Evolutionary conservation across 2,888 invertebrate species (phyloP), one percentile per base, ranked within the genome.

Genomic region (Polietes domitor): DNA sequence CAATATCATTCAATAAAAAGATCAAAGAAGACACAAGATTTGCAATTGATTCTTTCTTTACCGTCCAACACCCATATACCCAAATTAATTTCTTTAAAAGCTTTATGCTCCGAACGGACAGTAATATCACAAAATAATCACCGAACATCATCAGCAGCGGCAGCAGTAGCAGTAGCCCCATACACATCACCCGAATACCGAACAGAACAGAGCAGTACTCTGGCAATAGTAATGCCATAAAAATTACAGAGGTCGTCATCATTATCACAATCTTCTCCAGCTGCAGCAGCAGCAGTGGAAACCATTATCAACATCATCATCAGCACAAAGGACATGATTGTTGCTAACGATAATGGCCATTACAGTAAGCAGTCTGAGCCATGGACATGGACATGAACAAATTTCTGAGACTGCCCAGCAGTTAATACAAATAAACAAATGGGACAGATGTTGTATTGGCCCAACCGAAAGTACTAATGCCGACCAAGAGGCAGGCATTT

Each of bases 71-170:
- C 10, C 10, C 37, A 37, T 37, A 37, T 1, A 47, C n/a, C 68
- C 58, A 58, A 82, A 78, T 53, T 78, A 70, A 82, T 82, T 74
- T 82, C 41, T 70, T 12, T 74, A 63, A 82, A 78, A 82, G 77
- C 74, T 5, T 43, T 70, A 15, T n/a, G 4, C 55, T 58, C 0
- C 19, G 26, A 72, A 58, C 55, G 47, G 37, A 68, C 43, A 77
- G 26, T 28, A 74, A 28, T 26, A 70, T 50, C 17, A 17, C 10
- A 65, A 26, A 26, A 47, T 19, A 41, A 80, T 61, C 37, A 53
- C n/a, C 15, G n/a, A n/a, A 15, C 32, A 32, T 32, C 32, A 32
- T 32, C 32, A 32, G 9, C 9, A 2, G 2, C n/a, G 15, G 15
- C 47, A 47, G 1, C n/a, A 47, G 15, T 12, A 9, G 58, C 47